A percentile compares a stretch with the other conserved stretches of the same genome.
Conservation (phyloP, 2,888 invertebrate species). For the Clusia tigrina region DNA sequence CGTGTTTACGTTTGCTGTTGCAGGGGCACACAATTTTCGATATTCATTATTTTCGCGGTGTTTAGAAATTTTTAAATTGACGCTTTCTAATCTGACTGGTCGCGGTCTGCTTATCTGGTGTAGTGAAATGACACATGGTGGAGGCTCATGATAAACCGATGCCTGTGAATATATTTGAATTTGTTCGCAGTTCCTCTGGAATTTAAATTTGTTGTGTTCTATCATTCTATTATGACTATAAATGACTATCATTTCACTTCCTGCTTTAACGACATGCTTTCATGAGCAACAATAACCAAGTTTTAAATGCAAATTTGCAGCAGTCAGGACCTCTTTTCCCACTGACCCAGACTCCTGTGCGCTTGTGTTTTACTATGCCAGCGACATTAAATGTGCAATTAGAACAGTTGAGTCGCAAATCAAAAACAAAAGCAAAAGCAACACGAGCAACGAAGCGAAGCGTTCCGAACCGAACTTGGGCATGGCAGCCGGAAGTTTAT, state of each 20-base stretch:
- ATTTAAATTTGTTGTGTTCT: no score
- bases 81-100: no score
- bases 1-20: neutral
- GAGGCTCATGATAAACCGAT: no score
- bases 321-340: neutral
- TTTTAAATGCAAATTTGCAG: neutral
- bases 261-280: neutral
- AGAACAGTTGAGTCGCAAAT: no score
- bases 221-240: neutral
- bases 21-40: no score
- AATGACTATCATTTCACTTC: neutral
- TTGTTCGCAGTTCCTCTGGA: no score
- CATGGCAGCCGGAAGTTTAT: neutral
- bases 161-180: no score
- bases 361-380: neutral
- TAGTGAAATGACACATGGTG: no score
- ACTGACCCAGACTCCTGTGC: neutral
- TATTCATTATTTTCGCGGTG: no score
- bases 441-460: neutral
- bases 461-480: neutral
- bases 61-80: no score
- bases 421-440: no score
- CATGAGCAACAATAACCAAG: neutral
- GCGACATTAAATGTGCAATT: neutral
- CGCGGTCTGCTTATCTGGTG: no score